Conservation (phyloP, 92 coral and sea anemone genomes). For the Epizoanthus illoricatus region DNA sequence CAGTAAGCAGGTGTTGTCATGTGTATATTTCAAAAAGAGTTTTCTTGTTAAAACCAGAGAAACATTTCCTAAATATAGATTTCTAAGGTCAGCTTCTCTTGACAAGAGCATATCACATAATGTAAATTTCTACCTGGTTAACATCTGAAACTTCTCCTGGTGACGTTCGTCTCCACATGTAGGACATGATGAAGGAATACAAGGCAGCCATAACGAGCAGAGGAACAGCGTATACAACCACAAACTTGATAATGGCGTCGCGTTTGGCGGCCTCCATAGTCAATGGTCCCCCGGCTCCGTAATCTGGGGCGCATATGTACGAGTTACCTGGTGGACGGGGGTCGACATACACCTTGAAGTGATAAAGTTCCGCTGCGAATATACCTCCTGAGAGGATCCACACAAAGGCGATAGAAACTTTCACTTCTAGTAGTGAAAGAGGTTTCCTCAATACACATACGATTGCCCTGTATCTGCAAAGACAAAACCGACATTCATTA, state of each 20-base stretch:
- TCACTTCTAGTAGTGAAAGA: slow-evolving; percentile 17
- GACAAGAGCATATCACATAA: too few relatives aligned
- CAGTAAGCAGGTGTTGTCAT: too few relatives aligned
- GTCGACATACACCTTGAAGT: not conserved
- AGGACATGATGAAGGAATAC: slow-evolving; percentile 22
- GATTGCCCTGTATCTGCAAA: slow-evolving; percentile 17
- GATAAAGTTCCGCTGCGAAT: slow-evolving; percentile 11
- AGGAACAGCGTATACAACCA: slow-evolving; percentile 13
- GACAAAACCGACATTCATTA: too few relatives aligned
- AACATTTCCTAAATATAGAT: too few relatives aligned
- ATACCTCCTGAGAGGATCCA: slow-evolving; percentile 21
- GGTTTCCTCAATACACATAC: slow-evolving; percentile 7
- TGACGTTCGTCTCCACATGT: slow-evolving; percentile 24
- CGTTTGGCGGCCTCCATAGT: not conserved
- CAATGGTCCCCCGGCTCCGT: not conserved
- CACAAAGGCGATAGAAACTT: slow-evolving; percentile 19
- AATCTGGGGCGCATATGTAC: not conserved
- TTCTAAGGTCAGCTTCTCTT: too few relatives aligned
- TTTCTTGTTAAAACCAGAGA: too few relatives aligned
- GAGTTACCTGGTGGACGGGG: not conserved
- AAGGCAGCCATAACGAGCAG: not conserved
- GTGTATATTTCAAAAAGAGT: too few relatives aligned
- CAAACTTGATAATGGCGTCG: not conserved
- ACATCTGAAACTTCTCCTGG: slow-evolving; percentile 23
- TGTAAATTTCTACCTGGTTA: slow-evolving; percentile 5